Percentiles rank a stretch among this genome's conserved stretches.
Evolutionary conservation across 2,888 invertebrate genomes (phyloP).

Genomic region (Margaritifera margaritifera): DNA sequence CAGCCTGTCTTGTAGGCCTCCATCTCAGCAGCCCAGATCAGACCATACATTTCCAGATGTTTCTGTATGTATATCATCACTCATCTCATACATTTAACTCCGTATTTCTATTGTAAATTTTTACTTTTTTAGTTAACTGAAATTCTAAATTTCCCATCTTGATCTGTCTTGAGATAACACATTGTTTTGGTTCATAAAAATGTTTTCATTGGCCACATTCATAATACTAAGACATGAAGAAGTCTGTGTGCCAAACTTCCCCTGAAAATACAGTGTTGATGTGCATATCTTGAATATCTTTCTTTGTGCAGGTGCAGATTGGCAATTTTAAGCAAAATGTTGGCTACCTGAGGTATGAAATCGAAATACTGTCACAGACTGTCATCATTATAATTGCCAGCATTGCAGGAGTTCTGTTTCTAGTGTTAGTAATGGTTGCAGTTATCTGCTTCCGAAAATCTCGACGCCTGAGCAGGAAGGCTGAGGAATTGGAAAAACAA

Average conservation of each 20-base stretch:
- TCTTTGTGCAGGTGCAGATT: conserved; percentile 20
- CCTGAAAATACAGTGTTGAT: no score
- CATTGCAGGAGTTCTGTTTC: conserved; percentile 2
- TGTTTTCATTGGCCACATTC: no score
- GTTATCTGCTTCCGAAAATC: conserved; percentile 9
- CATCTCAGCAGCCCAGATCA: not conserved
- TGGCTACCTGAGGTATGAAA: conserved; percentile 21
- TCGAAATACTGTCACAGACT: not conserved
- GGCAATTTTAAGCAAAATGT: conserved; percentile 15
- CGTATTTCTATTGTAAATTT: no score
- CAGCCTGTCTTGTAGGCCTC: not conserved
- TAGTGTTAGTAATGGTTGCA: conserved; percentile 3
- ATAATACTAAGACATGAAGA: no score
- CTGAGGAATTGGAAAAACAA: conserved; percentile 16
- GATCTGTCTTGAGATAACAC: no score
- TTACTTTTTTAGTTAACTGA: no score
- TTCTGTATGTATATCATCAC: no score
- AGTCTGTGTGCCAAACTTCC: no score
- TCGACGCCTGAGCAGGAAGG: conserved; percentile 10
- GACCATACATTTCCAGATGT: no score
- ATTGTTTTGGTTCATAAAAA: no score
- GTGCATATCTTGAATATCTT: not conserved
- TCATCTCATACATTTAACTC: no score
- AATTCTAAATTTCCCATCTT: no score
- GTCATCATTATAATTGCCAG: conserved; percentile 10